These are phyloP conservation scores for Diachrysia chrysitis DNA, from an alignment of 2,888 invertebrate genomes.

Conservation along the genomic window DNA sequence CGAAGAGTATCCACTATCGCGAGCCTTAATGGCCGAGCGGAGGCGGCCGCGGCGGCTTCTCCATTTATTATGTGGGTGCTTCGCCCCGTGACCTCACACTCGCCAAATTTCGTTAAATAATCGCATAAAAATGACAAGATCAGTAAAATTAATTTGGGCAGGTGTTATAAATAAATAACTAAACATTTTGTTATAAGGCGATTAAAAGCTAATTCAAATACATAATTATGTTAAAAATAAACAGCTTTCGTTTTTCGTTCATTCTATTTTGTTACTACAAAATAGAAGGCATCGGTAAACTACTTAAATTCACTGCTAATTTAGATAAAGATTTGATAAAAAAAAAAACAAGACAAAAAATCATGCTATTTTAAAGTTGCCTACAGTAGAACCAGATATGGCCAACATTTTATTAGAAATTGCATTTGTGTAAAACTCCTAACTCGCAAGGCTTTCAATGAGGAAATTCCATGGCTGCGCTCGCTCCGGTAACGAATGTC, in stretches of 20 bases:
- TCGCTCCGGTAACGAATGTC: constrained; percentile 88
- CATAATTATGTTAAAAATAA: no score
- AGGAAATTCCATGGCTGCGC: constrained; percentile 79
- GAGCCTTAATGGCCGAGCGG: constrained; percentile 86
- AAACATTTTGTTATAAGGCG: neutral
- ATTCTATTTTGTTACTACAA: no score
- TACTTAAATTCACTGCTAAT: neutral
- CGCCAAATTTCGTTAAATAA: constrained; percentile 61
- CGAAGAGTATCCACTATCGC: constrained; percentile 85
- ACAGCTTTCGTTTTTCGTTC: neutral
- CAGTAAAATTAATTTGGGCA: constrained; percentile 4
- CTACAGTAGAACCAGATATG: constrained; percentile 26
- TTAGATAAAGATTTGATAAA: neutral
- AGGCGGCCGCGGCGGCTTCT: constrained; percentile 75
- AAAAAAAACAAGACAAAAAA: constrained; percentile 4
- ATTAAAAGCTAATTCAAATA: neutral
- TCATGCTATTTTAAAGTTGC: neutral
- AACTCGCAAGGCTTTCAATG: constrained; percentile 65
- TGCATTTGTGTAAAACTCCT: constrained; percentile 47
- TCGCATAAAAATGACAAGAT: constrained; percentile 38
- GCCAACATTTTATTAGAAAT: constrained; percentile 44
- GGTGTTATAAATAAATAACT: neutral
- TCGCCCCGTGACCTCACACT: constrained; percentile 61
- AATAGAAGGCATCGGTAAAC: neutral
- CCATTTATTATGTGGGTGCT: constrained; percentile 80